Evolutionary conservation across 2,113 vertebrate species (phyloP).

Genomic region (Aspidoscelis tigris): DNA sequence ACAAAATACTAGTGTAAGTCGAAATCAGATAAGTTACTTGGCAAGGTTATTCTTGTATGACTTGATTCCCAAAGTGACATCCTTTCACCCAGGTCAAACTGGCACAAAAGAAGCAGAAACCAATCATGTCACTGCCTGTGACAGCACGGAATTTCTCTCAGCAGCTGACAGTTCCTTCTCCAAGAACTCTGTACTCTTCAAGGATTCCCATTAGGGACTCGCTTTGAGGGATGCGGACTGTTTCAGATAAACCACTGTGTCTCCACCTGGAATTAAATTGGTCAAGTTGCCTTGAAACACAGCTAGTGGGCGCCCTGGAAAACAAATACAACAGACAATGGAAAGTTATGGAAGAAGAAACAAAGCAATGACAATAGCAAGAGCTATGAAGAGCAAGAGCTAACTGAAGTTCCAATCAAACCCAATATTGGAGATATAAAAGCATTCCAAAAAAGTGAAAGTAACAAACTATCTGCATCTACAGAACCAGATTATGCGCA

Average conservation of each 20-base stretch:
- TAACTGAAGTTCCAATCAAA: not conserved
- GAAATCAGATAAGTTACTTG: constrained; percentile 46
- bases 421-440: not conserved
- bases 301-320: constrained; percentile 83
- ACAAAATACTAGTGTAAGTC: constrained; percentile 33
- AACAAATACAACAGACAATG: constrained; percentile 48
- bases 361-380: not conserved
- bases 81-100: constrained; percentile 51
- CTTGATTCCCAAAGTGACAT: constrained; percentile 54
- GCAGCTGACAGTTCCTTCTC: constrained; percentile 39
- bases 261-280: constrained; percentile 81
- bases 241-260: constrained; percentile 83
- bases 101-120: constrained; percentile 56
- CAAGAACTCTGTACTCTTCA: constrained; percentile 35
- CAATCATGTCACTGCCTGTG: constrained; percentile 53
- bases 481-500: not conserved
- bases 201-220: constrained; percentile 53
- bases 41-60: constrained; percentile 11
- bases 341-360: not conserved
- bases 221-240: constrained; percentile 67
- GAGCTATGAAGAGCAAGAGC: not conserved
- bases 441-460: not conserved
- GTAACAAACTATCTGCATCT: not conserved
- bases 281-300: constrained; percentile 81
- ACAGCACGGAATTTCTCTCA: constrained; percentile 49